Evolutionary conservation across 2,113 vertebrate genomes (phyloP).

Genomic region (Microcebus griseorufus): DNA sequence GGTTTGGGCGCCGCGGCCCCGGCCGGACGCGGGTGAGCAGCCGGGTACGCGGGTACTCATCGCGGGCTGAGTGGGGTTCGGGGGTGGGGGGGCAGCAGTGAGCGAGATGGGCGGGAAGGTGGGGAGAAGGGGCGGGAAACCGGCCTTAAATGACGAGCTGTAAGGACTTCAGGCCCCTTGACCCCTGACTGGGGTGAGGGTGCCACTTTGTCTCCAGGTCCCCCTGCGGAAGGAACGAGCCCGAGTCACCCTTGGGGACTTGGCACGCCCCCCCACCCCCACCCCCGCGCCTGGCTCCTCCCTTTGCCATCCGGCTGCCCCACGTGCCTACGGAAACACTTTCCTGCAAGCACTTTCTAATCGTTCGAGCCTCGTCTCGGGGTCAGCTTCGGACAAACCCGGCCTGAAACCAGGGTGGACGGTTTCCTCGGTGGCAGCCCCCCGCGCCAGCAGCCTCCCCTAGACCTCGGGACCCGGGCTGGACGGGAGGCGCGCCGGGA

Average conservation of each 20-base stretch:
- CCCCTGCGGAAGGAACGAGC: background rate
- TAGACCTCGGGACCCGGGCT: background rate
- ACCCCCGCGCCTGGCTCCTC: background rate
- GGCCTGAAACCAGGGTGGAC: background rate
- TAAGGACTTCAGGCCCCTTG: accelerated
- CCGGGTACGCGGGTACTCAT: too few species aligned
- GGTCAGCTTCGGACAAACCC: background rate
- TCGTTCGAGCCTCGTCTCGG: background rate
- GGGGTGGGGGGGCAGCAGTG: accelerated
- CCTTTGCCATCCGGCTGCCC: background rate
- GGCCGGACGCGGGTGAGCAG: too few species aligned
- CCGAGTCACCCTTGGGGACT: background rate
- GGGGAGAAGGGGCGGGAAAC: background rate
- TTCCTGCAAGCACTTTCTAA: background rate
- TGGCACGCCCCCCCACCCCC: accelerated
- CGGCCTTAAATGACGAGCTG: accelerated
- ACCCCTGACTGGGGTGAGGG: background rate
- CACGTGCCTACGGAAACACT: too few species aligned
- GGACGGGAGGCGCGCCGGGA: background rate
- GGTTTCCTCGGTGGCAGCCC: background rate
- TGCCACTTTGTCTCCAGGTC: background rate
- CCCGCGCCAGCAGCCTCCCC: accelerated
- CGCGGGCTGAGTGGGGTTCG: accelerated
- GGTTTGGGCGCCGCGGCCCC: background rate
- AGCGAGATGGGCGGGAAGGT: accelerated